Evolutionary conservation across 1,140 invertebrate species (phyloP), one percentile per base, ranked within the genome.

Genomic region (Trichonephila inaurata): DNA sequence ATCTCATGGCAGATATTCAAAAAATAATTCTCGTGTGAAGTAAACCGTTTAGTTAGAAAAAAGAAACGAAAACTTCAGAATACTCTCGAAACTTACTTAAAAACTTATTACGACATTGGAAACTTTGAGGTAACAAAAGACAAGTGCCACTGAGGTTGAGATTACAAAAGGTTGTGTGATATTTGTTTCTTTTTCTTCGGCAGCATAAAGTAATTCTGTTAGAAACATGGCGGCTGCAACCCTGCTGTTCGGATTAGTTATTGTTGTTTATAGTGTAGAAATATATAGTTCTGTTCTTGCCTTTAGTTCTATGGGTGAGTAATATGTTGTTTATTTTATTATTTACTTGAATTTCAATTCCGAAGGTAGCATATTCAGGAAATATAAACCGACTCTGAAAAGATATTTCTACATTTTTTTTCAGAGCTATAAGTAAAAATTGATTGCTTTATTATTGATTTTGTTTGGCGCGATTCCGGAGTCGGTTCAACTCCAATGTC

Each of bases 181-280:
- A 18, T 77, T 77, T 77, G 72, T 77, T 77, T 77, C 72, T 40
- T 77, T 77, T 77, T 77, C 72, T 24, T 77, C 72, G 72, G 72
- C 72, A 77, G 33, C 72, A 28, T 19, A 85, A 85, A 60, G 21
- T 21, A 51, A 60, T 51, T 77, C 28, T 18, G 24, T 85, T 21
- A n/a, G 51, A 28, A 83, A 60, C 83, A 85, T 85, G 83, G 83
- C 83, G 83, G 58, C 83, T n/a, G 12, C 40, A 1, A 5, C 1
- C 1, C 21, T 28, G 16, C 24, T 61, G n/a, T 58, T 24, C 12
- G 51, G 83, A 61, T 60, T 60, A 60, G 21, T 85, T 61, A 60
- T 51, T 60, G 33, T 85, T 60, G 58, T 85, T 60, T 85, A 60
- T 61, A n/a, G 83, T 85, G n/a, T 58, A 60, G 12, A 60, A 85